phyloP scores from a whole-genome alignment of 2,797 vertebrate species.

The Crenuchus spilurus region DNA sequence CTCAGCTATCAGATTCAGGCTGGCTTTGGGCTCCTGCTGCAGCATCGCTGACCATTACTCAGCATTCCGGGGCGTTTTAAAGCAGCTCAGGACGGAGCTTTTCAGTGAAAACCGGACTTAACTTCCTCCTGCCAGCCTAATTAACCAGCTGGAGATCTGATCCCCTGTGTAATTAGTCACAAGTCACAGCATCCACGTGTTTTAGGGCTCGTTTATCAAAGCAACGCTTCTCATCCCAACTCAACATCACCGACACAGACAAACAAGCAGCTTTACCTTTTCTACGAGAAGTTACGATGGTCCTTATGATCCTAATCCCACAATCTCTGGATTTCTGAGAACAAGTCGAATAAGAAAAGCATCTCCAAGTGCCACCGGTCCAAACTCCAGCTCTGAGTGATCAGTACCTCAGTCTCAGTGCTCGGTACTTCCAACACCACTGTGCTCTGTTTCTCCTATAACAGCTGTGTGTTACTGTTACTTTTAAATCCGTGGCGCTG shows the following conservation, averaged over 20 bases:
- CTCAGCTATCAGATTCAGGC: conserved; percentile 19
- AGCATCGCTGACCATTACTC: conserved; percentile 58
- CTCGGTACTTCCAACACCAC: conserved; percentile 11
- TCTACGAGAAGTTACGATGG: neutral
- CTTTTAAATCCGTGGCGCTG: neutral
- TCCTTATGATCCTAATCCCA: conserved; percentile 31
- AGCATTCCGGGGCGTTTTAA: conserved; percentile 40
- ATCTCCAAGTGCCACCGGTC: conserved; percentile 22
- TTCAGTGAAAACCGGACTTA: neutral
- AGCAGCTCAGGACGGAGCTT: neutral
- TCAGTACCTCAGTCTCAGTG: conserved; percentile 4
- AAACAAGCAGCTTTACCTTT: conserved; percentile 46
- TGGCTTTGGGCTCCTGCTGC: conserved; percentile 27
- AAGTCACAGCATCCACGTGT: conserved; percentile 10
- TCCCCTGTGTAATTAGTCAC: neutral
- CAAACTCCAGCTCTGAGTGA: conserved; percentile 40
- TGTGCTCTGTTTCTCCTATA: neutral
- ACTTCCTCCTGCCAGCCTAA: neutral
- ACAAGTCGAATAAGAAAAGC: conserved; percentile 2
- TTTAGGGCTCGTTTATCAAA: neutral
- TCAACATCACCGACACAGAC: too few relatives aligned
- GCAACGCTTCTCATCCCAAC: too few relatives aligned
- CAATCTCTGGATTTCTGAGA: conserved; percentile 11
- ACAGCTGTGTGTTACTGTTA: too few relatives aligned
- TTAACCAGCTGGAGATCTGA: neutral